Evolutionary conservation across 2,797 vertebrate genomes (phyloP), one percentile per base, ranked within the genome.

Genomic region (Pempheris klunzingeri): DNA sequence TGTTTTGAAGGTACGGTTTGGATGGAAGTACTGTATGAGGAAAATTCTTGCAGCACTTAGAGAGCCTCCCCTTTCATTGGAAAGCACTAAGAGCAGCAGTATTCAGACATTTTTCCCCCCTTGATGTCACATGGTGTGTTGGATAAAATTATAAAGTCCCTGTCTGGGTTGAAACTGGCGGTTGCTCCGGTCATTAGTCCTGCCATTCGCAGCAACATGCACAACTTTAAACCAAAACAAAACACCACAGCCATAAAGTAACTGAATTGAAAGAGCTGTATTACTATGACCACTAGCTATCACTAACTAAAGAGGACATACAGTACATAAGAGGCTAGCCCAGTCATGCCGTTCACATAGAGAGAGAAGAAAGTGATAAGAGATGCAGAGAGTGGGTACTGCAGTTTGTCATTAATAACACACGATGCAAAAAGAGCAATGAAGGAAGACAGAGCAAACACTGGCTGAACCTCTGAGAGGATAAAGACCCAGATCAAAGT

Each of bases 401-500:
- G 17, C 26, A 46, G 20, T 71, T 68, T 54, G 24, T 66, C 58
- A 53, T 39, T 32, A 73, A 65, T 20, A 49, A n/a, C 20, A 68
- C 39, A 24, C 15, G 3, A 39, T 66, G 62, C 34, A 69, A 71
- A 71, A 47, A 39, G 17, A 63, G 54, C 38, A 15, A 26, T 60
- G 38, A 55, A 58, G 62, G 57, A 77, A 70, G 28, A 69, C 38
- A 38, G 10, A 52, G 20, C 44, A 44, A 39, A 50, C 53, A 38
- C 38, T 18, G 64, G n/a, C 20, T 61, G 18, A 59, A 18, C 57
- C 13, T 30, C 14, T 13, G 24, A 32, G 49, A 74, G 54, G 26
- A 67, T 67, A 62, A 74, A 58, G 12, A 73, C n/a, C 5, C 11
- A 65, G 47, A 77, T 78, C 64, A 72, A 61, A 74, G 49, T 38